Conservation (phyloP, 2,888 invertebrate species). For the Idaea biselata region DNA sequence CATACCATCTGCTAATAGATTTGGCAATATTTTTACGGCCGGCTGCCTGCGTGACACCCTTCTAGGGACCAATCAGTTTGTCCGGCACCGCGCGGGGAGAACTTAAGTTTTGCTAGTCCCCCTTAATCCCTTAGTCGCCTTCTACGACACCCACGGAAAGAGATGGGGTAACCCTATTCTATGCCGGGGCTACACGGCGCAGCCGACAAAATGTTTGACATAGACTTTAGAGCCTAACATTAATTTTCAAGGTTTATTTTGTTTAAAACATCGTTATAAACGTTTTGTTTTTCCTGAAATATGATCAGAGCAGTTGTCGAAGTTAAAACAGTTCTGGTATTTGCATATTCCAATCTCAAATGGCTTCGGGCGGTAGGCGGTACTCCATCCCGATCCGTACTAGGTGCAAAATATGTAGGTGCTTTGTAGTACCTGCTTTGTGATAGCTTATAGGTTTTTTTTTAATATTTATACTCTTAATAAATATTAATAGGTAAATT, state of each 20-base stretch:
- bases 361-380: conserved; percentile 42
- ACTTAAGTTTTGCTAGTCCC: no score
- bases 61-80: no score
- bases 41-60: no score
- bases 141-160: no score
- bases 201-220: not conserved
- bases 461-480: not conserved
- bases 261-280: conserved; percentile 1
- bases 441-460: not conserved
- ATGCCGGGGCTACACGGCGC: no score
- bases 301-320: conserved; percentile 67
- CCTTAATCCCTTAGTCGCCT: no score
- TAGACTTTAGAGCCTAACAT: not conserved
- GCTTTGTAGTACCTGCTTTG: not conserved
- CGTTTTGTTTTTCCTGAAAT: conserved; percentile 37
- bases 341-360: conserved; percentile 78
- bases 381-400: conserved; percentile 21
- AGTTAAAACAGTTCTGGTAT: conserved; percentile 69
- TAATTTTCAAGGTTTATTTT: not conserved
- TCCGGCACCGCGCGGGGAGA: no score
- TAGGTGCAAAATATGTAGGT: conserved; percentile 17
- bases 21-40: no score
- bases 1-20: no score
- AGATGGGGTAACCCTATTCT: no score
- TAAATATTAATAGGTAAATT: no score